Base-by-base conservation (phyloP, 2,888 invertebrate species). In the Xylophagus ater region DNA sequence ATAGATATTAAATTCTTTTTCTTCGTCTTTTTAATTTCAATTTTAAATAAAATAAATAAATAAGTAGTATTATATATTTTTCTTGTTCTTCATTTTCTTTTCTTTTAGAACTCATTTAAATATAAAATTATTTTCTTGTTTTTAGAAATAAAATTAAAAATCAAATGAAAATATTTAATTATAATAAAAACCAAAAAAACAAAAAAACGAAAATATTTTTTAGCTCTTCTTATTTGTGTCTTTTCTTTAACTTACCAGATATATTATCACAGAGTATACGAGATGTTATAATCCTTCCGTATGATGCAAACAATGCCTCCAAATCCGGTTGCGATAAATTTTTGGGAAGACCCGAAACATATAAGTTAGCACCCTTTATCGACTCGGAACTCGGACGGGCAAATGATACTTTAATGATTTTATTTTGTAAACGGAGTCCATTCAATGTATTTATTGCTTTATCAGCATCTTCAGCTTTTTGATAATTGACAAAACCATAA, bases 401-500 rank as follows among this genome's bases (percentile, higher is more conserved):
- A 70, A 88, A 92, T 51, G 94, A 96, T 67, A 93, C 94, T 82
- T 97, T 98, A 64, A 98, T 98, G 46, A 94, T 98, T 77, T 98
- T 98, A 71, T 98, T 98, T 70, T 98, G 97, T 55, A 98, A 78
- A 56, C 97, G 79, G 56, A 98, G 81, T 55, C 97, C 97, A 70
- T 98, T 99, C 59, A 98, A 78, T 49, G 93, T 93, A 68, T 86
- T 84, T 68, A 97, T 96, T 52, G 98, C 97, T 70, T 96, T 94
- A 67, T 93, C 90, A 51, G 98, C 97, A 69, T 98, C 97, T 68
- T 94, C 94, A 49, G 90, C 80, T 54, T 89, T 80, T 68, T 92
- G 90, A 73, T 96, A 98, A 76, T 99, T 99, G 62, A 99, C 97
- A 72, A 98, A 98, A 57, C 97, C 98, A 71, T 98, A 98, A 60